These are phyloP conservation scores for Pterocles burchelli DNA, from an alignment of 2,113 vertebrate genomes.

Conservation along the genomic window DNA sequence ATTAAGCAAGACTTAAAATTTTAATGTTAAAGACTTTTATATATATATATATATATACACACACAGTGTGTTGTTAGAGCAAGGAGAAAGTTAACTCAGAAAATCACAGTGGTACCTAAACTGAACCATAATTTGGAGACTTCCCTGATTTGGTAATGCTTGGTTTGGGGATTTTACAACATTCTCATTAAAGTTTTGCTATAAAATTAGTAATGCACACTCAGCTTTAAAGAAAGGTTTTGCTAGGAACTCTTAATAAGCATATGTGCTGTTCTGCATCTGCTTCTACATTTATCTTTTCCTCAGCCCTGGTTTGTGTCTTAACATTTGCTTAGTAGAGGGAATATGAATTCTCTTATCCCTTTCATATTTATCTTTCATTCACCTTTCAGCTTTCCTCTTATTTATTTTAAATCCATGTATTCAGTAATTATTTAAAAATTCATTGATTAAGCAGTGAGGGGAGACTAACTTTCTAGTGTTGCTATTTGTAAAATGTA, in stretches of 20 bases:
- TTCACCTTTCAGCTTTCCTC: background rate
- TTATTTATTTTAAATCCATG: background rate
- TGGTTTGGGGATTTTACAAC: background rate
- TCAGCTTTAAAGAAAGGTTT: background rate
- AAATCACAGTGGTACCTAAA: background rate
- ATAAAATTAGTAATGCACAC: background rate
- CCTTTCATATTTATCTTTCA: background rate
- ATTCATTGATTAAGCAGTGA: background rate
- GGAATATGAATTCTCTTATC: background rate
- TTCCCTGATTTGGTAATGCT: background rate
- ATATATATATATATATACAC: too few species aligned
- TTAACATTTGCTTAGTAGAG: background rate
- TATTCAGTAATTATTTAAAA: background rate
- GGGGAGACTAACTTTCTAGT: background rate
- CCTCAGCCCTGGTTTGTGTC: background rate
- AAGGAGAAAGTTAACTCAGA: background rate
- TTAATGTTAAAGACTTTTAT: background rate
- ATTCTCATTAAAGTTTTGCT: background rate
- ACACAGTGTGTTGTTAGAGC: background rate
- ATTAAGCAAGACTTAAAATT: background rate
- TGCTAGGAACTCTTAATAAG: background rate
- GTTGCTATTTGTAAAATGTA: background rate
- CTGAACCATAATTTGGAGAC: background rate
- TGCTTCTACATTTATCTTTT: background rate
- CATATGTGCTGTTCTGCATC: background rate